Base-by-base conservation (phyloP, 1,140 invertebrate genomes). In the Rhagoletis zephyria region DNA sequence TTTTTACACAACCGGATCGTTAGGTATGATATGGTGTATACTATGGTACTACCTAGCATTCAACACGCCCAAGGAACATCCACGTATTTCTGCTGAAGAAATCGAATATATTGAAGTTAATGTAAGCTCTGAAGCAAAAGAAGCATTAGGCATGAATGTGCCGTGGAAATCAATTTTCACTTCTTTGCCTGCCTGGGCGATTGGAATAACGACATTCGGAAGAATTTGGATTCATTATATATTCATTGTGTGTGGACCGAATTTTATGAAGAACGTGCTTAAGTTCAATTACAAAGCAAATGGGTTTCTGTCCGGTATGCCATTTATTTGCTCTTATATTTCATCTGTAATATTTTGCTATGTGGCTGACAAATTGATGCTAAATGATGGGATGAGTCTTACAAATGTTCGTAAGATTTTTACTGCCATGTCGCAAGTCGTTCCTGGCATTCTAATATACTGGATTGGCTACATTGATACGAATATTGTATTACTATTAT, bases 141-240 rank as follows among this genome's bases (percentile, higher is more conserved):
- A 93, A 81, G 89, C 89, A 12, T 93, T 88, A 16, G 88, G 89
- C 30, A 88, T 90, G 65, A 90, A 89, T 86, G 95, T 96, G 14
- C 97, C 97, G 12, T 98, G 97, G 97, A 93, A 93, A 70, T 92
- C 94, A 5, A 97, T 98, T 74, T 93, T 98, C 12, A 96, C 93
- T 7, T 97, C 97, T 0, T 90, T 94, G 87, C 96, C 97, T 10
- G 96, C 97, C 4, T 97, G 96, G 97, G 95, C 97, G 0, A 96
- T 98, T 89, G 95, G 94, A 7, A 94, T 96, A 60, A 96, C 96
- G 0, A 96, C 95, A 0, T 96, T 96, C 89, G 95, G 95, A 30
- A 93, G 95, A 87, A 96, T 96, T 91, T 96, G 95, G 95, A 94
- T 96, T 1, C 95, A 96, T 91, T 96, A 96, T 89, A 94, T 95